A percentile compares a stretch with the other conserved stretches of the same genome.
phyloP scores from a whole-genome alignment of 2,888 invertebrate species.

The Cyaniris semiargus region DNA sequence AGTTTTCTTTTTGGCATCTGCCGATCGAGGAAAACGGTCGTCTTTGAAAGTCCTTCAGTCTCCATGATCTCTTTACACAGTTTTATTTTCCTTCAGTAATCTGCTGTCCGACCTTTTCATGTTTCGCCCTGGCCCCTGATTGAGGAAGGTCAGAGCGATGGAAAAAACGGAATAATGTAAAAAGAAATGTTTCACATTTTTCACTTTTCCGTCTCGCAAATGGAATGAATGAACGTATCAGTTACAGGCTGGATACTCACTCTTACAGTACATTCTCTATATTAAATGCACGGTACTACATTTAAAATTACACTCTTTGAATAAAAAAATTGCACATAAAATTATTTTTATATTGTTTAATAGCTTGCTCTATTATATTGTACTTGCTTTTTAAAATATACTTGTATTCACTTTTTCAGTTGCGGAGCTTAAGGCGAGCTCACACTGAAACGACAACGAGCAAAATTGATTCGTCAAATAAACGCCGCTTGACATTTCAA shows the following conservation, averaged over 20 bases:
- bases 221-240: conserved; percentile 26
- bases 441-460: neutral
- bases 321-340: neutral
- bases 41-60: neutral
- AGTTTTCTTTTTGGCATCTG: neutral
- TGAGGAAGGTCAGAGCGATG: conserved; percentile 26
- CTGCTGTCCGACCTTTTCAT: conserved; percentile 33
- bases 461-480: neutral
- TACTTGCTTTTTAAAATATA: neutral
- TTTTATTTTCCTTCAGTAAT: conserved; percentile 30
- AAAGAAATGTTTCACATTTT: conserved; percentile 32
- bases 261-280: neutral
- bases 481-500: neutral
- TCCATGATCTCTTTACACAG: conserved; percentile 26
- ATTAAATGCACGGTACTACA: neutral
- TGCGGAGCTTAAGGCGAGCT: neutral
- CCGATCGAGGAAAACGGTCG: neutral
- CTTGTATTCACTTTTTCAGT: neutral
- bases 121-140: conserved; percentile 30
- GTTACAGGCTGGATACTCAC: conserved; percentile 6
- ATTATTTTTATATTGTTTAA: too few species aligned
- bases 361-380: neutral
- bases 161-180: conserved; percentile 31
- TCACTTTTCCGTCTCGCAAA: conserved; percentile 27
- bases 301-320: neutral